Base-by-base conservation (phyloP, 2,113 vertebrate genomes). In the Zosterops pallidus region DNA sequence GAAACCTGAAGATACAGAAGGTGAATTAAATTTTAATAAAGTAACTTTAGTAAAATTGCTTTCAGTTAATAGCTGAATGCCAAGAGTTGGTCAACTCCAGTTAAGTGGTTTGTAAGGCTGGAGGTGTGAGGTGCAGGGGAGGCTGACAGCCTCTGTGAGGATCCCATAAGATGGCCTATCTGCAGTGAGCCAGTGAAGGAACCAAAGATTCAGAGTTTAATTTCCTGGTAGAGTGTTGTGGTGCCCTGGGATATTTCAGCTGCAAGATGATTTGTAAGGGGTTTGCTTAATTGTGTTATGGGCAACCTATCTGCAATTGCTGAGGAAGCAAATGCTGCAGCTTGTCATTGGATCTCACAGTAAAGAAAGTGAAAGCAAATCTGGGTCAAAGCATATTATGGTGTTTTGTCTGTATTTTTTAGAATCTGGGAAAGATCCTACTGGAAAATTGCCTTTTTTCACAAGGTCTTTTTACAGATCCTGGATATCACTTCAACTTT, bases 21-120 rank as follows among this genome's bases (percentile, higher is more conserved):
- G 31, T 49, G 46, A 94, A 93, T 90, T 87, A 83, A 76, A 90
- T 85, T 94, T 96, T 83, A 88, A 85, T 77, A 76, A 72, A 79
- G 67, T 80, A 87, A 90, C 70, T 76, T 82, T 12, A 81, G 60
- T 47, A 86, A 83, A 93, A 74, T 55, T 63, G 78, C 72, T 90
- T 82, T 76, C 57, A 37, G 26, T 86, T 77, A 69, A 53, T 64
- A 90, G 16, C 37, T 79, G 81, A 82, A 82, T 52, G 50, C 56
- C 20, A 35, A 24, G 49, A 44, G 22, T 72, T 0, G 0, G 55
- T 37, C 39, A 84, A 0, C 69, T 53, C 55, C 50, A 11, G 63
- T n/a, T 29, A 41, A 20, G 37, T 53, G 37, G 42, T 62, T 81
- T 53, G 14, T 65, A 41, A 77, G 19, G 76, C n/a, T 88, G 53